Evolutionary conservation across 1,140 invertebrate genomes (phyloP).

Genomic region (Aphelenchoides besseyi): DNA sequence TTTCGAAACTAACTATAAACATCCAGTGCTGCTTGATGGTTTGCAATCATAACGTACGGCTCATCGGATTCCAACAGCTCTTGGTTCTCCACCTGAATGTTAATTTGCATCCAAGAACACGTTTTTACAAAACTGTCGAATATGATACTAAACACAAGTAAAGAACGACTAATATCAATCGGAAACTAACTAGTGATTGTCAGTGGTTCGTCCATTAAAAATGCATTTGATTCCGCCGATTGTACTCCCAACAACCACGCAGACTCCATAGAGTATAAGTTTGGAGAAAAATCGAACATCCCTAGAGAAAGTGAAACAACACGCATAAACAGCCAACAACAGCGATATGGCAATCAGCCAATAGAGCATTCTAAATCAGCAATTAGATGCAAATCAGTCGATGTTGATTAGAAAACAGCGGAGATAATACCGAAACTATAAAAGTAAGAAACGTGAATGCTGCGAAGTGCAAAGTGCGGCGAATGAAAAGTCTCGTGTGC

Average conservation of each 20-base stretch:
- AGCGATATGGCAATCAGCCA: background rate
- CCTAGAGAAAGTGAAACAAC: background rate
- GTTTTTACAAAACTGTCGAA: background rate
- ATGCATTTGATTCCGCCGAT: conserved; percentile 12
- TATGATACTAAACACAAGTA: background rate
- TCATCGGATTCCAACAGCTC: conserved; percentile 22
- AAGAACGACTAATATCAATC: background rate
- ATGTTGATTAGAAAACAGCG: background rate
- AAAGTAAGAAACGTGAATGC: no score
- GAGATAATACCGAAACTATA: background rate
- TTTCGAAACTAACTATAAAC: conserved; percentile 15
- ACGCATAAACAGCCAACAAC: background rate
- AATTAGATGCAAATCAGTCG: background rate
- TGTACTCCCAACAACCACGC: background rate
- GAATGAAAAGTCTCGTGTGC: background rate
- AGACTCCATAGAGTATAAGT: conserved; percentile 1
- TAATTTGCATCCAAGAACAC: conserved; percentile 8
- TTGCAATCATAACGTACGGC: conserved; percentile 12
- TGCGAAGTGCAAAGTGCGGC: background rate
- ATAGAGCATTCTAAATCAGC: background rate
- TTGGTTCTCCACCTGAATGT: conserved; percentile 6
- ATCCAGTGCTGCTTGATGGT: conserved; percentile 25
- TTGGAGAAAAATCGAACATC: conserved; percentile 15
- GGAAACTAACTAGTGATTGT: conserved; percentile 21
- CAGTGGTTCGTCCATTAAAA: conserved; percentile 18